Evolutionary conservation across 1,140 invertebrate species (phyloP), one percentile per base, ranked within the genome.

Genomic region (Lepeophtheirus salmonis): DNA sequence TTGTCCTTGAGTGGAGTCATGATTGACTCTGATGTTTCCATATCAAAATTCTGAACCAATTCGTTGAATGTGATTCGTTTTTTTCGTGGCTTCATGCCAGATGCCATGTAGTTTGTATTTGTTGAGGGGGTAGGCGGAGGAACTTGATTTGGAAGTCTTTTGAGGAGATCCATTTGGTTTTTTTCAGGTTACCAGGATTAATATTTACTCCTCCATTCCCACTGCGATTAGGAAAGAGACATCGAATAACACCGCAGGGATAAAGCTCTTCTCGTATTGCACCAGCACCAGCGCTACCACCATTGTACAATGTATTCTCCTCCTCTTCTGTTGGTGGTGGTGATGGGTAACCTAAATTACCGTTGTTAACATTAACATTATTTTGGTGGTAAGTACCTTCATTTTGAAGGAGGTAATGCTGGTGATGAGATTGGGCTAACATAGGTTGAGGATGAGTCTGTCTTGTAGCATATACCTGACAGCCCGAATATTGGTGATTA

Each of bases 241-340:
- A 41, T 50, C 25, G 22, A 3, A 63, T 14, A 18, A 63, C 48
- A 12, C 24, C 52, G 23, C 52, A 54, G 23, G 52, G 52, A 24
- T 54, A 54, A 12, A 54, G 52, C 30, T 65, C 62, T 50, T 64
- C 59, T 55, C 65, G 65, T 12, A 64, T 54, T n/a, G 63, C 63
- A 12, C 63, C 50, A 22, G 55, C 54, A 21, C 62, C 25, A 20
- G 24, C 64, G 17, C 20, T 20, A 50, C 50, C 60, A n/a, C n/a
- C n/a, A n/a, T n/a, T n/a, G n/a, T n/a, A n/a, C n/a, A n/a, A n/a
- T n/a, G n/a, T n/a, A n/a, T n/a, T n/a, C n/a, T n/a, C n/a, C n/a
- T n/a, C n/a, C 18, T 62, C 50, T 30, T 64, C 62, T 20, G 52
- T 6, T 10, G 30, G 30, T 10, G 6, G n/a, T 6, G 6, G 6